Evolutionary conservation across 1,140 invertebrate genomes (phyloP), one percentile per base, ranked within the genome.

Genomic region (Zaprionus vittiger): DNA sequence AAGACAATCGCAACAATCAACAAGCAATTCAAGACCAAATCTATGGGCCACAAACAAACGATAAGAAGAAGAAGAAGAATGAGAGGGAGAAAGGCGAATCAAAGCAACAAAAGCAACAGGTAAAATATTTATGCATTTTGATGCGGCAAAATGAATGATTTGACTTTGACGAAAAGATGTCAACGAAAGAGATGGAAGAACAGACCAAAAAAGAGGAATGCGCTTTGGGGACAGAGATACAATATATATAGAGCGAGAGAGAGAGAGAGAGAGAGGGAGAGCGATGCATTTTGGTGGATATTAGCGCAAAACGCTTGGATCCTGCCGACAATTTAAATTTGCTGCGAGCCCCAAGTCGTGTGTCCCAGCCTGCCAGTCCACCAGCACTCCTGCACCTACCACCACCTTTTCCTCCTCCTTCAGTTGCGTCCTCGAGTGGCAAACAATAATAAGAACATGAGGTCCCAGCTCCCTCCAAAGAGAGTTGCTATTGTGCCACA

Each of bases 141-240:
- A 91, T 91, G 91, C 87, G 91, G 91, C 87, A 92, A 90, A 91
- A 92, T 92, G 91, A 92, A 92, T 92, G 91, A 92, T 92, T 92
- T 92, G 91, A 92, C 82, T 92, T 92, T 92, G 91, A 92, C 80
- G 91, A 91, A 92, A 92, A 92, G 91, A 92, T 92, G 91, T 92
- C 91, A 92, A 87, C 73, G 78, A 70, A 74, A 64, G 12, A 68
- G 65, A 56, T 73, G 56, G 26, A 28, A 62, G 47, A 72, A 49
- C 55, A 44, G 20, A n/a, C 49, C 20, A 63, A 55, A 34, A 56
- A 57, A 56, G 31, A 28, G 54, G 37, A 34, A 64, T 26, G 52
- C 81, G 84, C 81, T 81, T 86, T 89, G 79, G 82, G 81, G 86
- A 89, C 52, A 78, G 75, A 72, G 69, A 17, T 9, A 47, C 2